A percentile compares a stretch with the other conserved stretches of the same genome.
Evolutionary conservation across 2,888 invertebrate species (phyloP).

Genomic region (Ptilodon capucinus): DNA sequence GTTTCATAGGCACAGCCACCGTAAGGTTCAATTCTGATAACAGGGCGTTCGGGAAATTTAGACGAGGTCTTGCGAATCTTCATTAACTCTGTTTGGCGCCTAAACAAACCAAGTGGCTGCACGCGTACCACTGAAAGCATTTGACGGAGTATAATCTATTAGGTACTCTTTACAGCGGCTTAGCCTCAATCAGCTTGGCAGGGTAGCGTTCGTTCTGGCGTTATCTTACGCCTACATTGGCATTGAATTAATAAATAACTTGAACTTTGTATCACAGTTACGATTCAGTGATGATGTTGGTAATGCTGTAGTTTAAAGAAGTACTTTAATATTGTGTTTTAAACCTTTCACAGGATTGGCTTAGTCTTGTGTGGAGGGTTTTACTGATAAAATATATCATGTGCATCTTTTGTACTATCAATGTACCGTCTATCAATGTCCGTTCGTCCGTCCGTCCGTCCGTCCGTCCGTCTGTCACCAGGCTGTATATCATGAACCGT

Average conservation of each 20-base stretch:
- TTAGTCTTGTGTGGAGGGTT: too few species aligned
- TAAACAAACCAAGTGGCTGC: not conserved
- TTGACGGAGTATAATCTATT: slow-evolving; percentile 20
- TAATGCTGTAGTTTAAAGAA: too few species aligned
- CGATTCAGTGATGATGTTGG: too few species aligned
- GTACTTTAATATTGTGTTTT: too few species aligned
- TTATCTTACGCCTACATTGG: not conserved
- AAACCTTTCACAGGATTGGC: too few species aligned
- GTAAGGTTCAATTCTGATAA: not conserved
- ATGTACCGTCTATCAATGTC: too few species aligned
- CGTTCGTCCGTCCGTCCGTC: too few species aligned
- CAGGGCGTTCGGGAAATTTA: not conserved
- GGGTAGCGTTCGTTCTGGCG: slow-evolving; percentile 6
- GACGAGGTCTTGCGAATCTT: not conserved
- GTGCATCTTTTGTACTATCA: too few species aligned
- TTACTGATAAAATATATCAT: too few species aligned
- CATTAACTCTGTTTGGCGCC: slow-evolving; percentile 1
- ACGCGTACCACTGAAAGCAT: slow-evolving; percentile 1
- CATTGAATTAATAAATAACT: not conserved
- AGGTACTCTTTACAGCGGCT: slow-evolving; percentile 10
- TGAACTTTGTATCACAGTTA: not conserved
- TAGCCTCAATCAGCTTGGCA: slow-evolving; percentile 3
- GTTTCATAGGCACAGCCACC: not conserved
- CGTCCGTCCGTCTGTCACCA: too few species aligned
- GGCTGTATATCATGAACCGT: too few species aligned